A percentile compares a stretch with the other conserved stretches of the same genome.
Evolutionary conservation across 2,888 invertebrate species (phyloP).

Genomic region (Acleris emargana): DNA sequence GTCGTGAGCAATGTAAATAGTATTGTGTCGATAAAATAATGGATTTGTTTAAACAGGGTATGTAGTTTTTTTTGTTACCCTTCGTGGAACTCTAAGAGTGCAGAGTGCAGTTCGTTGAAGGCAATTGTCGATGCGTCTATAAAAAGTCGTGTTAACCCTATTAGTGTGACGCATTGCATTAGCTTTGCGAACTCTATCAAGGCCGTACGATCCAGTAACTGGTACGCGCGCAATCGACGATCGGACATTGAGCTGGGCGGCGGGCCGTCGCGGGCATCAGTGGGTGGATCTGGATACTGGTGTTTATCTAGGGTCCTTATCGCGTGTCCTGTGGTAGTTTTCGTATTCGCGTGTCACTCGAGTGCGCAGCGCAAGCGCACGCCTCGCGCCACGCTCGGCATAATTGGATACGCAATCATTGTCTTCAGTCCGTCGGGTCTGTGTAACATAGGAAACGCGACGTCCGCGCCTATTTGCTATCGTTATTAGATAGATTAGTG

Average conservation of each 20-base stretch:
- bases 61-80: conserved; percentile 33
- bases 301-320: conserved; percentile 46
- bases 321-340: conserved; percentile 41
- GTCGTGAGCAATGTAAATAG: conserved; percentile 21
- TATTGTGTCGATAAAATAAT: conserved; percentile 43
- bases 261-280: conserved; percentile 52
- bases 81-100: not conserved
- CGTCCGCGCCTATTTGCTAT: conserved; percentile 24
- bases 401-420: conserved; percentile 45
- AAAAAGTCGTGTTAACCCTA: conserved; percentile 24
- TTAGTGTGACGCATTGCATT: conserved; percentile 34
- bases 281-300: conserved; percentile 66
- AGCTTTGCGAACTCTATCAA: conserved; percentile 65
- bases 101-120: not conserved
- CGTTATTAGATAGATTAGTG: conserved; percentile 6
- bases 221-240: conserved; percentile 55
- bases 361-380: conserved; percentile 34
- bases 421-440: conserved; percentile 39
- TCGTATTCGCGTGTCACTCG: conserved; percentile 30
- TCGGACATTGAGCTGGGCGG: conserved; percentile 47
- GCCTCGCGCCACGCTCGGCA: conserved; percentile 17
- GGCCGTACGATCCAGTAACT: conserved; percentile 75
- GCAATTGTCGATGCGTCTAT: conserved; percentile 7
- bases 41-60: conserved; percentile 68
- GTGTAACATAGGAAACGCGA: conserved; percentile 34